Conservation (phyloP, 2,888 invertebrate genomes). For the Xestia xanthographa region DNA sequence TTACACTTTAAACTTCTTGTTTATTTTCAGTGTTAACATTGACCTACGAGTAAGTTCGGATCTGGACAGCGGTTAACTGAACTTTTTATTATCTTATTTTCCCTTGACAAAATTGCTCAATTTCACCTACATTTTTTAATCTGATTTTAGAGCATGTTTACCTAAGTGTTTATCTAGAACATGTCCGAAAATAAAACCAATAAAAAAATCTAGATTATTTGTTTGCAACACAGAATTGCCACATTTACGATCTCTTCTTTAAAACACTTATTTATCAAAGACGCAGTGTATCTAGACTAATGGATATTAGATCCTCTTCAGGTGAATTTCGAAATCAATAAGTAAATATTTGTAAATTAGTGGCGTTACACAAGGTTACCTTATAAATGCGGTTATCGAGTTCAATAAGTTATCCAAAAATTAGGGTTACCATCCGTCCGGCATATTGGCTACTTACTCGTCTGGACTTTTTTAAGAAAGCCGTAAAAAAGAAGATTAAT, state of each 20-base stretch:
- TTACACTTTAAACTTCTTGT: background rate
- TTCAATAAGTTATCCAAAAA: constrained; percentile 23
- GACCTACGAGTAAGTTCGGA: background rate
- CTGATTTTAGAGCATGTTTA: background rate
- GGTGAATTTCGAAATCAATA: constrained; percentile 27
- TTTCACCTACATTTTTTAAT: background rate
- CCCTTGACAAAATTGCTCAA: background rate
- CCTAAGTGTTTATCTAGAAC: background rate
- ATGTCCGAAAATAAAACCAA: background rate
- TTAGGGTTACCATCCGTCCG: background rate
- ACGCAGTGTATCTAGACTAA: background rate
- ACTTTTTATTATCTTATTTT: background rate
- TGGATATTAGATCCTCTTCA: constrained; percentile 13
- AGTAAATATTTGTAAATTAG: constrained; percentile 15
- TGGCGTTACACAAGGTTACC: constrained; percentile 42
- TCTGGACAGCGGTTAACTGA: background rate
- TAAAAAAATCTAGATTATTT: background rate
- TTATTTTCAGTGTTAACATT: background rate
- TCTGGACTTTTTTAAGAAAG: background rate
- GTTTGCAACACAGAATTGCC: background rate
- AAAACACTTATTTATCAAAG: background rate
- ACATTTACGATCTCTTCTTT: background rate
- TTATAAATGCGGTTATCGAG: constrained; percentile 37
- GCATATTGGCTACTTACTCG: too few relatives aligned
- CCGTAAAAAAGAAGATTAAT: background rate